phyloP scores from a whole-genome alignment of 2,113 vertebrate genomes.

The Nesogale talazaci region DNA sequence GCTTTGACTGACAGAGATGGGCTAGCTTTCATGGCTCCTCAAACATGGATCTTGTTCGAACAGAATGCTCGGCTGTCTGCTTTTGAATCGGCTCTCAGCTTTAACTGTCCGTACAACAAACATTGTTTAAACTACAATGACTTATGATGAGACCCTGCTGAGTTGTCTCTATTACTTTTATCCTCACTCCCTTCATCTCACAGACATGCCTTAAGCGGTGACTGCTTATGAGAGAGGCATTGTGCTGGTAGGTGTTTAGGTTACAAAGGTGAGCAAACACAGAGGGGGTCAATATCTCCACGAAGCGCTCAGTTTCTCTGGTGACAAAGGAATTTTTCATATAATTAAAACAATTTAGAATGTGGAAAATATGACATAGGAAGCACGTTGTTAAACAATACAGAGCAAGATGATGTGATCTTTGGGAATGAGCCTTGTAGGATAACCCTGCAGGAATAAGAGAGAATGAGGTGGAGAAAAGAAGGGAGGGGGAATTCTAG shows the following conservation, averaged over 20 bases:
- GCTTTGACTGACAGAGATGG: neutral
- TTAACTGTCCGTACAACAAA: neutral
- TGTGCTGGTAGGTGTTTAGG: neutral
- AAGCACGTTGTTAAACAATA: neutral
- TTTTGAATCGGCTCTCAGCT: neutral
- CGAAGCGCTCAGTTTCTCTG: neutral
- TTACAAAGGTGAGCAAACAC: neutral
- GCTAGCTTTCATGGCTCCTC: neutral
- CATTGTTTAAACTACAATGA: neutral
- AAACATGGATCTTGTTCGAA: neutral
- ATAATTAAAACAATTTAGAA: neutral
- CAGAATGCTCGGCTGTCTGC: neutral
- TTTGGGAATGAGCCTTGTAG: slow-evolving; percentile 36
- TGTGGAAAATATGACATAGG: neutral
- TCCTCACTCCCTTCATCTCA: neutral
- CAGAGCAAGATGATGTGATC: neutral
- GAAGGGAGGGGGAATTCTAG: neutral
- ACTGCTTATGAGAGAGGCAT: neutral
- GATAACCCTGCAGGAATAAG: neutral
- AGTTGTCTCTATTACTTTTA: neutral
- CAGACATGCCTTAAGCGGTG: neutral
- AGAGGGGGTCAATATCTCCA: neutral
- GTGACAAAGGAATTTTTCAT: neutral
- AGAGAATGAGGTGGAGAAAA: neutral
- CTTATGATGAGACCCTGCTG: neutral